Conservation (phyloP, 2,797 vertebrate genomes). For the Aldrovandia affinis region DNA sequence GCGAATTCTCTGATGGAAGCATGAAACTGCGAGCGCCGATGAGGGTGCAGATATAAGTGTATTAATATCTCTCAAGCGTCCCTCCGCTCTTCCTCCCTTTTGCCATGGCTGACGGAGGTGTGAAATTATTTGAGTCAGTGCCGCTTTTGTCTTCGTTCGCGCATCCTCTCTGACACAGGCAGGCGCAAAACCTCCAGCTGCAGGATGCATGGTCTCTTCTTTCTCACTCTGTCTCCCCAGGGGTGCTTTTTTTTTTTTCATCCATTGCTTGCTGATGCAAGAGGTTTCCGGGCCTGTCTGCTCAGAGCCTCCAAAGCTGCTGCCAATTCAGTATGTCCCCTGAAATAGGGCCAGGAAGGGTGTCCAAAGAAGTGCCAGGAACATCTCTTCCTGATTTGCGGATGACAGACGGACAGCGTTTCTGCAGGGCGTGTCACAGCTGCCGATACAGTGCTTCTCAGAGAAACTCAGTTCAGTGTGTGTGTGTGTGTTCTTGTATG, state of each 20-base stretch:
- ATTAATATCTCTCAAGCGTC: background rate
- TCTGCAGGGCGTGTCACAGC: background rate
- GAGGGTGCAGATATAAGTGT: background rate
- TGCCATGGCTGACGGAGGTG: conserved; percentile 55
- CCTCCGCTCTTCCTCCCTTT: conserved; percentile 61
- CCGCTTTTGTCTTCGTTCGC: background rate
- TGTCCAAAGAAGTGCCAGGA: background rate
- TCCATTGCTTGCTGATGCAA: background rate
- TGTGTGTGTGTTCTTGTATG: background rate
- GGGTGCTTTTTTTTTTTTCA: background rate
- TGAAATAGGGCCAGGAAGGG: background rate
- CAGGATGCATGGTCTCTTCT: background rate
- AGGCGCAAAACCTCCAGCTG: background rate
- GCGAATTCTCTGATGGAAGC: background rate
- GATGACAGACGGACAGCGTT: background rate
- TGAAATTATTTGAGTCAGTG: conserved; percentile 51
- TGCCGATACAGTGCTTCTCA: background rate
- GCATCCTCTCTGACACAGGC: conserved; percentile 4
- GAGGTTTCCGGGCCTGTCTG: background rate
- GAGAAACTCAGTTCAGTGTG: background rate
- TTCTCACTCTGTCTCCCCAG: background rate
- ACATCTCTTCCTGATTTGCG: background rate
- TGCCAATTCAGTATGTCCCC: background rate
- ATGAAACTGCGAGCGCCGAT: background rate
- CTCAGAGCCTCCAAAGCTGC: background rate